Evolutionary conservation across 2,888 invertebrate genomes (phyloP), one percentile per base, ranked within the genome.

Genomic region (Baronia brevicornis): DNA sequence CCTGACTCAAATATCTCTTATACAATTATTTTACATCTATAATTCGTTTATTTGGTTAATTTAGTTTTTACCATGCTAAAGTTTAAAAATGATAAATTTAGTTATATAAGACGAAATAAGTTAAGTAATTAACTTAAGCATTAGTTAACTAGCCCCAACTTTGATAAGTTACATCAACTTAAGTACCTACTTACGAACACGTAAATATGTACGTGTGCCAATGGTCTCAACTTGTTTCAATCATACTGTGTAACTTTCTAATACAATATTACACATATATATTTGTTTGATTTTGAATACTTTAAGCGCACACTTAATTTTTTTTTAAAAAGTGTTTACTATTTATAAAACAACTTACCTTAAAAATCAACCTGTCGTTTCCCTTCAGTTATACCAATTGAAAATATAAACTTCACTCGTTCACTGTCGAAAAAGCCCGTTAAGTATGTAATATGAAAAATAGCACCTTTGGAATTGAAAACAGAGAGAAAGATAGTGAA

Each of bases 211-310:
- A 66, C 60, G 58, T 63, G 63, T 64, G 56, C 52, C 41, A 56
- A 52, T 55, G 59, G 64, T 66, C 69, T 71, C 60, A 73, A 74
- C 77, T 77, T 67, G 71, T 73, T 72, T 64, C 60, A 64, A 68
- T 69, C 67, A 71, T 67, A 75, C 67, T 67, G 72, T 68, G 64
- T 68, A 58, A 79, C 79, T 79, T 79, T 79, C 79, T 79, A 79
- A 78, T 73, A 70, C 64, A 68, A 66, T 70, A 64, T 65, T 42
- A 43, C 38, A 43, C 37, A 37, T 40, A 14, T 22, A 23, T 37
- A 37, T 32, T 33, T 35, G 21, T 32, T 28, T 28, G 33, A 38
- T 27, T 34, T 26, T 17, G 22, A 28, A 28, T 27, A 17, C 21
- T 30, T 33, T 12, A 33, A 20, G 28, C 34, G 36, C 29, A 38